Conservation (phyloP, 2,113 vertebrate genomes). For the Panurus biarmicus region DNA sequence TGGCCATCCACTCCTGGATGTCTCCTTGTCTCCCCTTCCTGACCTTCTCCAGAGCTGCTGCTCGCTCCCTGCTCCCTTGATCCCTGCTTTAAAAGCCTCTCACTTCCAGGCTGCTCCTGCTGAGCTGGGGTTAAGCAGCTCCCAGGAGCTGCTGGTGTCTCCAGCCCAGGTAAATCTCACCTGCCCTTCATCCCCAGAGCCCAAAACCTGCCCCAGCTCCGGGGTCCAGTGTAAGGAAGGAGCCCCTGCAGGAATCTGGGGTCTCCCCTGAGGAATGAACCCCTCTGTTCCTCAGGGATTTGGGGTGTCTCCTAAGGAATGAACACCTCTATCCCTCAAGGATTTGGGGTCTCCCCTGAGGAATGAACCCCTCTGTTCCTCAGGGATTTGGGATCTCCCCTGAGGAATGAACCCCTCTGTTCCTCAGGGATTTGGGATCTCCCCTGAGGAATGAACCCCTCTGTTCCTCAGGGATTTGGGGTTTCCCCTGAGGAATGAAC, state of each 20-base stretch:
- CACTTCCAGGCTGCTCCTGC: slow-evolving; percentile 18
- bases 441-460: background rate
- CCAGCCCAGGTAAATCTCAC: slow-evolving; percentile 5
- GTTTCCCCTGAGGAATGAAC: background rate
- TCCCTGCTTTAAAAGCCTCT: background rate
- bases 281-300: slow-evolving; percentile 1
- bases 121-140: slow-evolving; percentile 1
- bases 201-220: background rate
- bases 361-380: background rate
- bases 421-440: background rate
- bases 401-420: background rate
- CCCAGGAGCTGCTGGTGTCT: background rate
- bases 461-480: too few species aligned
- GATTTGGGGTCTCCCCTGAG: background rate
- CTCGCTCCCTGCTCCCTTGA: background rate
- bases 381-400: background rate
- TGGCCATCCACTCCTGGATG: background rate
- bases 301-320: background rate
- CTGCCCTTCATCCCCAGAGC: background rate
- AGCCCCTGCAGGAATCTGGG: too few species aligned
- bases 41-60: background rate
- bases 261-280: background rate
- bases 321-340: fast-evolving
- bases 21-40: background rate
- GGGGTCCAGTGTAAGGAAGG: background rate